A percentile compares a stretch with the other conserved stretches of the same genome.
These are phyloP conservation scores for Strigamia crassipes DNA, from an alignment of 2,888 invertebrate genomes.

Conservation along the genomic window DNA sequence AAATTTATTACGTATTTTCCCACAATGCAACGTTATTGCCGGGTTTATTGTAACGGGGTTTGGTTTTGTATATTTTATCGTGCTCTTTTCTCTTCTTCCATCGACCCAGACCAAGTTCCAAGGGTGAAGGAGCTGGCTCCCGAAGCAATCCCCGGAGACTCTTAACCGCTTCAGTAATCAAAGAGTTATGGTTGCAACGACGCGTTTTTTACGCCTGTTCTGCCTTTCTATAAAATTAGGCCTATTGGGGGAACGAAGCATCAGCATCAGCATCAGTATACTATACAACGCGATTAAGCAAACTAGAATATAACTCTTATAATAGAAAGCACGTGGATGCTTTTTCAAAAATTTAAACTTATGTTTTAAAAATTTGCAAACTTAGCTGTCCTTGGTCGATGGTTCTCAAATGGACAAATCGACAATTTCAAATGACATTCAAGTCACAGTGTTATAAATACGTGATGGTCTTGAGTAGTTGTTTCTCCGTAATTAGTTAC, in stretches of 20 bases:
- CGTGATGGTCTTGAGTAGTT: no score
- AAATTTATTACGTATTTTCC: neutral
- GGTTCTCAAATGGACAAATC: no score
- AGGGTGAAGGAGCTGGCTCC: slow-evolving; percentile 8
- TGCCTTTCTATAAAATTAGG: slow-evolving; percentile 20
- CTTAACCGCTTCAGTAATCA: slow-evolving; percentile 34
- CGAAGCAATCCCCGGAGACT: neutral
- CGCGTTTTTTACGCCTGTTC: neutral
- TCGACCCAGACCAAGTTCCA: slow-evolving; percentile 23
- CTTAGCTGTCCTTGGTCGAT: no score
- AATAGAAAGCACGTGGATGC: no score
- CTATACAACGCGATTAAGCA: neutral
- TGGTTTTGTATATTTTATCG: slow-evolving; percentile 19
- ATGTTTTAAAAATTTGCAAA: no score
- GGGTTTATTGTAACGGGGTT: neutral
- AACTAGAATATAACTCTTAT: neutral
- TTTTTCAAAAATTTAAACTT: no score
- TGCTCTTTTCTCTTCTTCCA: slow-evolving; percentile 17
- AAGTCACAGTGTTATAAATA: no score
- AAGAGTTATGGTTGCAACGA: slow-evolving; percentile 27
- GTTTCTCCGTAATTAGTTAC: no score
- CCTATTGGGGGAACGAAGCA: neutral
- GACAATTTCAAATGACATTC: no score
- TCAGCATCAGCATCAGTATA: neutral
- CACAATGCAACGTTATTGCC: neutral